Percentiles rank a stretch among this genome's conserved stretches.
Conservation (phyloP, 2,797 vertebrate species). For the Schizopygopsis malacanthus region DNA sequence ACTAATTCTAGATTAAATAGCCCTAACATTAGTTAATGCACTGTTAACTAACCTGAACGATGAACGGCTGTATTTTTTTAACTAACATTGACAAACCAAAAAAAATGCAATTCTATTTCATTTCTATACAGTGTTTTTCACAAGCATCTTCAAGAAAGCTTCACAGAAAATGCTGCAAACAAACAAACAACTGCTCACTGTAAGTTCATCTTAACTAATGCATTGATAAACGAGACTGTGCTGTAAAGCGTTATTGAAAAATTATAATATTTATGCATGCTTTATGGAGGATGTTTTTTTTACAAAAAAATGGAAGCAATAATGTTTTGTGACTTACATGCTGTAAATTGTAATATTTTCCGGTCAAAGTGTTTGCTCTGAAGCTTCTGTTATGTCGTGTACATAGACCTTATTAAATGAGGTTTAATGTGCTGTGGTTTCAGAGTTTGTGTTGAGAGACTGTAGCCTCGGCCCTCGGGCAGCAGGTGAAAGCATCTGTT, state of each 20-base stretch:
- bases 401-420: not conserved
- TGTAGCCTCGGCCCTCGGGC: slow-evolving; percentile 59
- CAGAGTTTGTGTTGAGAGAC: not conserved
- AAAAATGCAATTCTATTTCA: not conserved
- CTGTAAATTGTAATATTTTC: not conserved
- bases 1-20: no score
- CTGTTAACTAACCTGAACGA: not conserved
- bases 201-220: not conserved
- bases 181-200: not conserved
- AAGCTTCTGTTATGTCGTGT: not conserved
- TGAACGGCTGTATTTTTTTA: not conserved
- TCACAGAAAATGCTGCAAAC: not conserved
- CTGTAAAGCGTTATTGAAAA: not conserved
- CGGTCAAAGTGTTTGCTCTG: not conserved
- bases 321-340: not conserved
- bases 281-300: not conserved
- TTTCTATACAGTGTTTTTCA: not conserved
- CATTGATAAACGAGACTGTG: not conserved
- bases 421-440: not conserved
- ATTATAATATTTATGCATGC: not conserved
- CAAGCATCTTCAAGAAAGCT: not conserved
- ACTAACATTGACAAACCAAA: not conserved
- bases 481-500: slow-evolving; percentile 67
- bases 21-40: no score
- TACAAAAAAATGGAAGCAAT: not conserved